Conservation (phyloP, 2,797 vertebrate genomes). For the Propithecus perrieri region DNA sequence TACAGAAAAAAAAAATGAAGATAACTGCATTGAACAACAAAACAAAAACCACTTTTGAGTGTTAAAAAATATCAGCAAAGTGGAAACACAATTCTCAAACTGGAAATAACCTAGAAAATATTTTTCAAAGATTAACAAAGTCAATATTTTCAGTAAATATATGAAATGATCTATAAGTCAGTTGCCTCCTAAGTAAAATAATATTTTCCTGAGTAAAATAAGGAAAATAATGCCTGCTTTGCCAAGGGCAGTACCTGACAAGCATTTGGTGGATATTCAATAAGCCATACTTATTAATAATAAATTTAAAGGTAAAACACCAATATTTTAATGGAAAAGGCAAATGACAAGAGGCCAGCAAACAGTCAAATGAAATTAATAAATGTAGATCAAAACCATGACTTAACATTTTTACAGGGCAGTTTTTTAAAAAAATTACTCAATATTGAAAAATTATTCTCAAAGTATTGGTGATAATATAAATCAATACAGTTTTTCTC, state of each 20-base stretch:
- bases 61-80: background rate
- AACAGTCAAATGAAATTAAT: background rate
- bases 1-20: background rate
- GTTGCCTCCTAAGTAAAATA: background rate
- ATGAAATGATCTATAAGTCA: background rate
- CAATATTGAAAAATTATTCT: background rate
- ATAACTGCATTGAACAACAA: background rate
- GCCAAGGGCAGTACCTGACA: background rate
- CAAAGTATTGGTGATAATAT: background rate
- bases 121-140: background rate
- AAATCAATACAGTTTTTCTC: background rate
- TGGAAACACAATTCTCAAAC: background rate
- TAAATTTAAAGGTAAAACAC: background rate
- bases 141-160: slow-evolving; percentile 25
- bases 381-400: background rate
- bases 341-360: background rate
- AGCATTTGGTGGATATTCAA: background rate
- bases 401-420: background rate
- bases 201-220: background rate
- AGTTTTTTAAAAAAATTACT: background rate
- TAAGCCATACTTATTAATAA: background rate
- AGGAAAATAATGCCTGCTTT: background rate
- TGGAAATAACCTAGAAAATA: background rate
- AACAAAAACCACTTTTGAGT: background rate
- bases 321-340: background rate